Evolutionary conservation across 2,797 vertebrate genomes (phyloP).

Genomic region (Cyprinella venusta): DNA sequence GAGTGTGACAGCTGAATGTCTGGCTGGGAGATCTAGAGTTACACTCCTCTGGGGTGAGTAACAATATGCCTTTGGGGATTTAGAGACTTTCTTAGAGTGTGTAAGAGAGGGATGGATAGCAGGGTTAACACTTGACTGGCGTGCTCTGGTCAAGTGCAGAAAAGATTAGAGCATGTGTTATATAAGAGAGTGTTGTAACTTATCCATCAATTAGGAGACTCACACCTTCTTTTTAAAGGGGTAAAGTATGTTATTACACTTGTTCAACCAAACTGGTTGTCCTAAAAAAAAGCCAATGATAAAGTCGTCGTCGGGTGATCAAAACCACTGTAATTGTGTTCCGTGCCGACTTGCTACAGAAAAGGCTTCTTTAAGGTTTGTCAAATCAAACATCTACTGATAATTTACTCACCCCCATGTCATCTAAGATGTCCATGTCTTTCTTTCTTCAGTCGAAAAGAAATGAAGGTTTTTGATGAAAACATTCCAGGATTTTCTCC

Average conservation of each 20-base stretch:
- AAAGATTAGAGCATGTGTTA: constrained; percentile 22
- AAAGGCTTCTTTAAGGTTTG: no score
- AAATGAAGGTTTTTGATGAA: no score
- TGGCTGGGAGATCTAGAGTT: constrained; percentile 47
- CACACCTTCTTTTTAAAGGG: not conserved
- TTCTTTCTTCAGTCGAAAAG: no score
- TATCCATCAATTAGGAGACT: not conserved
- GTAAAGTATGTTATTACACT: not conserved
- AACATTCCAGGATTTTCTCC: no score
- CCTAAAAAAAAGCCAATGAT: not conserved
- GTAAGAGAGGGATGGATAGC: constrained; percentile 1
- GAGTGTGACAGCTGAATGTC: constrained; percentile 34
- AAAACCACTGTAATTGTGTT: no score
- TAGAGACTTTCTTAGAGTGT: constrained; percentile 9
- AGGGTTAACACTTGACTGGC: constrained; percentile 28
- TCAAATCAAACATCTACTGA: no score
- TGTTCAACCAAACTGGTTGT: not conserved
- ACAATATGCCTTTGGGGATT: constrained; percentile 40
- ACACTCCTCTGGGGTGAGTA: constrained; percentile 26
- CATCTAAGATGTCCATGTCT: no score
- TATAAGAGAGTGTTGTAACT: not conserved
- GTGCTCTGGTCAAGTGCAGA: constrained; percentile 20
- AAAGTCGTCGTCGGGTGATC: not conserved
- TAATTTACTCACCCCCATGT: no score
- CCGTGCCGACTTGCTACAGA: not conserved